These are phyloP conservation scores for Mobula birostris DNA, from an alignment of 2,113 vertebrate genomes.

Conservation along the genomic window DNA sequence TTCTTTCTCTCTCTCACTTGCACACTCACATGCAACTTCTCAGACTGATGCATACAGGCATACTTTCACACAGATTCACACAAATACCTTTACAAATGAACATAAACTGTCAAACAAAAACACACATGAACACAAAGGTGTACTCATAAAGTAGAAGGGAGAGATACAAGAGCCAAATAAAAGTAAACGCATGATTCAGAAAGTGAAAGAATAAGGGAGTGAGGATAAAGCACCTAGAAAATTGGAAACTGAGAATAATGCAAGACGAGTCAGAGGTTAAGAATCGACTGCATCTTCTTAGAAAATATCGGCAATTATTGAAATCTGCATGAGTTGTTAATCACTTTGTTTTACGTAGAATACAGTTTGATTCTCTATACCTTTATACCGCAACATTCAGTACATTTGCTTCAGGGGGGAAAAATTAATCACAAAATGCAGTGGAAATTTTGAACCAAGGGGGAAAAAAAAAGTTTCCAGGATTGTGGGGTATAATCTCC, in stretches of 20 bases:
- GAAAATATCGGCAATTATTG: not conserved
- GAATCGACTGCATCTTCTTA: not conserved
- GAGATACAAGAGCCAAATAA: not conserved
- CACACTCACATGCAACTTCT: not conserved
- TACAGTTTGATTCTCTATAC: not conserved
- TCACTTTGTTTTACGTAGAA: not conserved
- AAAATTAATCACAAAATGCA: not conserved
- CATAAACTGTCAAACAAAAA: too few relatives aligned
- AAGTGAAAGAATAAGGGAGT: not conserved
- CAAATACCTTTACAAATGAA: not conserved
- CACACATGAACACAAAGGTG: too few relatives aligned
- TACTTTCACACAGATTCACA: not conserved
- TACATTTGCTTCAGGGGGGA: not conserved
- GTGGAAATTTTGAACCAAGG: not conserved
- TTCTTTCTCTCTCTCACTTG: not conserved
- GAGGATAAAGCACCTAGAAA: not conserved
- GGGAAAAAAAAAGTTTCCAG: not conserved
- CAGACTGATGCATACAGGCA: not conserved
- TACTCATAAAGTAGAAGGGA: too few relatives aligned
- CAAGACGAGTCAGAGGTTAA: not conserved
- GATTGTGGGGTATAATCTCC: slow-evolving; percentile 49
- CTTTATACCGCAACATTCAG: not conserved
- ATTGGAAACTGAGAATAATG: not conserved
- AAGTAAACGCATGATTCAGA: not conserved
- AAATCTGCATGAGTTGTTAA: not conserved